Conservation (phyloP, 2,797 vertebrate genomes). For the Melanotaenia pygmaea region DNA sequence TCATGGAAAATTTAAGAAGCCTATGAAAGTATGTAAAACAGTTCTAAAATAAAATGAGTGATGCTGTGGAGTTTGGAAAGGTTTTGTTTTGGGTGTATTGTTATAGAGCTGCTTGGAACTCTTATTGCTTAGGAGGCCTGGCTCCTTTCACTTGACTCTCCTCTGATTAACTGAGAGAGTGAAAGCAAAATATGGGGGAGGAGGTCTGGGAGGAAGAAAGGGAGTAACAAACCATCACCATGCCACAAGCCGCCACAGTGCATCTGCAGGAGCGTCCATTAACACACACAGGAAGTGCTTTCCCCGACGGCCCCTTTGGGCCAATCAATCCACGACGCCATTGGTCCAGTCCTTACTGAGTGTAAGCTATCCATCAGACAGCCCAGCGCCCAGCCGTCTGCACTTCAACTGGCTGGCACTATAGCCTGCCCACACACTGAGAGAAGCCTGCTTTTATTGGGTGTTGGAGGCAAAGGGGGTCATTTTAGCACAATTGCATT, state of each 20-base stretch:
- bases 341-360: slow-evolving; percentile 68
- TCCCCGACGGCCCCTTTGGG: slow-evolving; percentile 74
- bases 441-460: slow-evolving; percentile 62
- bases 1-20: background rate
- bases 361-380: slow-evolving; percentile 77
- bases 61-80: slow-evolving; percentile 9
- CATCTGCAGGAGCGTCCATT: slow-evolving; percentile 77
- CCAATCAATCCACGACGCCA: slow-evolving; percentile 79
- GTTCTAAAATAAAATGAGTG: background rate
- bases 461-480: slow-evolving; percentile 61
- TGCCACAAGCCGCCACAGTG: slow-evolving; percentile 69
- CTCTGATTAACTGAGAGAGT: slow-evolving; percentile 68
- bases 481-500: slow-evolving; percentile 41
- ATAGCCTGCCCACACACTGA: slow-evolving; percentile 65
- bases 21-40: background rate
- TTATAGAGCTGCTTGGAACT: slow-evolving; percentile 33
- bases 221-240: slow-evolving; percentile 58
- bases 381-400: slow-evolving; percentile 70
- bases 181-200: slow-evolving; percentile 52
- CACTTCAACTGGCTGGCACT: slow-evolving; percentile 68
- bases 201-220: slow-evolving; percentile 27
- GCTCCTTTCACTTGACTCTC: slow-evolving; percentile 58
- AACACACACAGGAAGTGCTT: slow-evolving; percentile 81
- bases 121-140: slow-evolving; percentile 48
- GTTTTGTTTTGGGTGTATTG: slow-evolving; percentile 16